Evolutionary conservation across 30 jellyfish, hydroid and myxozoan genomes (phyloP).

Genomic region (Phacellophora camtschatica): DNA sequence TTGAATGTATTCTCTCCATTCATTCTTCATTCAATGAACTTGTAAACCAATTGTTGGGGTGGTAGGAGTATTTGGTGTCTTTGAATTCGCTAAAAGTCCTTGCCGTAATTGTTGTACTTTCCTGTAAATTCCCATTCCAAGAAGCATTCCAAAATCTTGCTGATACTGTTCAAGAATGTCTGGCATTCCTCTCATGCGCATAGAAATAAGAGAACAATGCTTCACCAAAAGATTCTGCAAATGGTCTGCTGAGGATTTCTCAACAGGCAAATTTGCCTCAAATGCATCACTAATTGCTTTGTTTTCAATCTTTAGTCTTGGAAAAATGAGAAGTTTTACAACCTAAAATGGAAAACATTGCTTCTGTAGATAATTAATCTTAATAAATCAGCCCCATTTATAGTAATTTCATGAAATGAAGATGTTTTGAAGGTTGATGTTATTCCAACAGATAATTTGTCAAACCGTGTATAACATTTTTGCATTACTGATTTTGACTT

Average conservation of each 20-base stretch:
- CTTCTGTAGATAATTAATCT: no score
- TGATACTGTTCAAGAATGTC: conserved; percentile 66
- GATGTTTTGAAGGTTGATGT: no score
- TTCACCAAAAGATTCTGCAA: conserved; percentile 74
- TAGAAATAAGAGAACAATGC: conserved; percentile 73
- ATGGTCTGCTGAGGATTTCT: conserved; percentile 81
- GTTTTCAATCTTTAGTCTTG: conserved; percentile 84
- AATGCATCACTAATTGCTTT: conserved; percentile 67
- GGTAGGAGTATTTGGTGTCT: conserved; percentile 84
- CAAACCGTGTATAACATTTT: no score
- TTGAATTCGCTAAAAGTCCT: conserved; percentile 53
- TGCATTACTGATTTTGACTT: no score
- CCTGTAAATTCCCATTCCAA: conserved; percentile 61
- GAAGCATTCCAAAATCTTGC: conserved; percentile 72
- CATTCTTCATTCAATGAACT: neutral
- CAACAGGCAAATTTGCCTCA: conserved; percentile 60
- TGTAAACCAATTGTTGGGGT: conserved; percentile 44
- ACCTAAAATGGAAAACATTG: conserved; percentile 71
- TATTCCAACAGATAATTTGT: no score
- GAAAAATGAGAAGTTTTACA: conserved; percentile 76
- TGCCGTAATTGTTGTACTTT: conserved; percentile 78
- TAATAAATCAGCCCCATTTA: no score
- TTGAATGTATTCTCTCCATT: no score
- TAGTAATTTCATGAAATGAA: no score
- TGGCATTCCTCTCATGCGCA: conserved; percentile 58